Base-by-base conservation (phyloP, 2,797 vertebrate species). In the Yasuhikotakia modesta region DNA sequence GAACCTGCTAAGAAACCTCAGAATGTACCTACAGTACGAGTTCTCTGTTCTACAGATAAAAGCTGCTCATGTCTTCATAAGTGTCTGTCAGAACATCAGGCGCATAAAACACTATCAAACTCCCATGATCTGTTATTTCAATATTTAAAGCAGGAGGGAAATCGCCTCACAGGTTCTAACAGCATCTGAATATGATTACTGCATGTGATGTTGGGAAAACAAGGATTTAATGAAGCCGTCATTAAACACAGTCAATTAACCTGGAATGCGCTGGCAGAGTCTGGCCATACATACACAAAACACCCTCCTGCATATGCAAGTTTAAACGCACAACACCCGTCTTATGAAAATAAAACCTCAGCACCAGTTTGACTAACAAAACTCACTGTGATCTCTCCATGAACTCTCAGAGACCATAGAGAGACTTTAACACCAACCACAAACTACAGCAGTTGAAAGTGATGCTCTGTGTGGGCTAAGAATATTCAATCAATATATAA, bases 211-310 rank as follows among this genome's bases (percentile, higher is more conserved):
- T 55, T 21, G 1, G 10, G 63, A 17, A 55, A 57, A 76, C 73
- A 66, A 43, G 13, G n/a, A 67, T 58, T 30, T 76, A 76, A 76
- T 58, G 6, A 76, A 58, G 24, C 60, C 35, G 30, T 30, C 52
- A 68, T 46, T 68, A 58, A 30, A 53, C 21, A 35, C 11, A 16
- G 12, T 16, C 32, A 76, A 57, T 21, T 45, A 17, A 57, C n/a
- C 12, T 46, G 5, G 4, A 43, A 69, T 24, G 27, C 17, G 19
- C 13, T 10, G 19, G 19, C 2, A 57, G n/a, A 35, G 68, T 19
- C 30, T 57, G 52, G 32, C 11, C 19, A 21, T 13, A 46, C 24
- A 39, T 7, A 21, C 1, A 48, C 5, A 24, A 32, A 52, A 17
- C 10, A 21, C 48, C n/a, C n/a, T n/a, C n/a, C n/a, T n/a, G n/a